A percentile compares a stretch with the other conserved stretches of the same genome.
phyloP scores from a whole-genome alignment of 2,888 invertebrate species.

The Sinodicranocentrus sp. region DNA sequence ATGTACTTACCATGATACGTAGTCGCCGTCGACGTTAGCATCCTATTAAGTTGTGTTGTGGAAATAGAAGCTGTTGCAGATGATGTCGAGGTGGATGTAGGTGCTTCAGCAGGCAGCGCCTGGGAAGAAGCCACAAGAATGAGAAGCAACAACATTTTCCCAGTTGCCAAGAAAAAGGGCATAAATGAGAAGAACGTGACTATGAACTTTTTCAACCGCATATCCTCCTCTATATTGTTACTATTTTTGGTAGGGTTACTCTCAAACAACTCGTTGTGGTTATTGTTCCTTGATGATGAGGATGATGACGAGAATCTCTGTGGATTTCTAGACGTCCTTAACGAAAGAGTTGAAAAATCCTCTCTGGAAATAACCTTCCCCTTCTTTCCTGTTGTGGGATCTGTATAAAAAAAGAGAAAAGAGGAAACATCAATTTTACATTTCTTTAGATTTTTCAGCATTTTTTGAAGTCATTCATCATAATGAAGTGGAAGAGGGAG shows the following conservation, averaged over 20 bases:
- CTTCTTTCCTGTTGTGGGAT: slow-evolving; percentile 25
- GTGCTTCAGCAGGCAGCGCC: slow-evolving; percentile 50
- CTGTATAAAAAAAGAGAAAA: slow-evolving; percentile 50
- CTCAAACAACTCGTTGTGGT: neutral
- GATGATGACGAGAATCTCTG: slow-evolving; percentile 49
- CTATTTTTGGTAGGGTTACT: slow-evolving; percentile 15
- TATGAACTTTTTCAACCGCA: slow-evolving; percentile 73
- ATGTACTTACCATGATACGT: slow-evolving; percentile 58
- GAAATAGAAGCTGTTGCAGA: slow-evolving; percentile 9
- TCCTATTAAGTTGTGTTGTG: slow-evolving; percentile 20
- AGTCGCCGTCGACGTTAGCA: slow-evolving; percentile 51
- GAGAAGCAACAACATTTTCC: slow-evolving; percentile 56
- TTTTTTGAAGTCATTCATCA: neutral
- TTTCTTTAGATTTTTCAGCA: slow-evolving; percentile 12
- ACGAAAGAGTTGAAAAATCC: slow-evolving; percentile 8
- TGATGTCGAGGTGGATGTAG: slow-evolving; percentile 33
- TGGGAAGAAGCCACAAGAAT: slow-evolving; percentile 52
- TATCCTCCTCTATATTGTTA: slow-evolving; percentile 63
- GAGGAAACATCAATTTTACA: slow-evolving; percentile 59
- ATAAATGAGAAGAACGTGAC: slow-evolving; percentile 75
- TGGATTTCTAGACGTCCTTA: slow-evolving; percentile 32
- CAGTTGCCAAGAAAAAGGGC: slow-evolving; percentile 70
- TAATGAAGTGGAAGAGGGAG: slow-evolving; percentile 11
- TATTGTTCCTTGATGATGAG: slow-evolving; percentile 34
- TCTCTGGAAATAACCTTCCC: slow-evolving; percentile 28